phyloP scores from a whole-genome alignment of 1,140 invertebrate species.

The Drosophila orena region DNA sequence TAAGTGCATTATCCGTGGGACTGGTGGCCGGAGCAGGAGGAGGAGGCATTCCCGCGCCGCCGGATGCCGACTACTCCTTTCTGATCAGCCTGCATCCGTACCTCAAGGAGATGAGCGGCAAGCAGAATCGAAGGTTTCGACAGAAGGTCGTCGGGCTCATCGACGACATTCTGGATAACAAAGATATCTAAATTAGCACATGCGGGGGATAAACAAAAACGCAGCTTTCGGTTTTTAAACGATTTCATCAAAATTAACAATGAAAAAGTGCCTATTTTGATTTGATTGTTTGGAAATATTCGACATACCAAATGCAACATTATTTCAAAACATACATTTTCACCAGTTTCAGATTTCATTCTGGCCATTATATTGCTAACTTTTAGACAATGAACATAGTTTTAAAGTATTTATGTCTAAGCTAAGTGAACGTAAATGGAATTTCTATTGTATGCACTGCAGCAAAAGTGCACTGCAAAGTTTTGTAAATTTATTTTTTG shows the following conservation, averaged over 20 bases:
- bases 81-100: constrained; percentile 79
- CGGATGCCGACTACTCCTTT: constrained; percentile 78
- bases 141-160: constrained; percentile 79
- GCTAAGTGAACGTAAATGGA: constrained; percentile 1
- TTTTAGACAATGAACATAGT: neutral
- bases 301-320: too few relatives aligned
- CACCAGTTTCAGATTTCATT: neutral
- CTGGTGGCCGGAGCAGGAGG: neutral
- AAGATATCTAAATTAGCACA: constrained; percentile 58
- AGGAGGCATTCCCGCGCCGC: constrained; percentile 18
- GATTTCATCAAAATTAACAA: too few relatives aligned
- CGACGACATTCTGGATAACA: constrained; percentile 74
- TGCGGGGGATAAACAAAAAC: too few relatives aligned
- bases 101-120: constrained; percentile 79
- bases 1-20: neutral
- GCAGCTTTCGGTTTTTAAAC: too few relatives aligned
- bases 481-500: too few relatives aligned
- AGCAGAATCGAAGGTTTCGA: constrained; percentile 77
- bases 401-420: constrained; percentile 6
- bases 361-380: neutral
- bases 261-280: neutral
- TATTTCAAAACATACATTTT: too few relatives aligned
- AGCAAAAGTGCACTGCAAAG: too few relatives aligned
- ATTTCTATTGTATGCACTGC: neutral
- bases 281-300: too few relatives aligned